Conservation (phyloP, 2,113 vertebrate genomes). For the Mohoua ochrocephala region DNA sequence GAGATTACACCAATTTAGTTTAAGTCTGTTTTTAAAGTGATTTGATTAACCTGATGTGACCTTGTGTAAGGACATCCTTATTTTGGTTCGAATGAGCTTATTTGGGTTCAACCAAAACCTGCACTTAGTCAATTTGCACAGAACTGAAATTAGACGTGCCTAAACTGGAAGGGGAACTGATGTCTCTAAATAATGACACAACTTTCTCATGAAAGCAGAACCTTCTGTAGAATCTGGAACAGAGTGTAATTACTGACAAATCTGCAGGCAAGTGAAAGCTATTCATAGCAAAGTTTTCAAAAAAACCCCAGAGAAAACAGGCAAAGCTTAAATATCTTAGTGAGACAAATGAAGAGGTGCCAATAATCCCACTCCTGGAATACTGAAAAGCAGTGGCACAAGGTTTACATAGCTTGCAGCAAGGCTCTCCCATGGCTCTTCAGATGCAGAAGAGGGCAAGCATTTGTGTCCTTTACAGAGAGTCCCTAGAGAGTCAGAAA, state of each 20-base stretch:
- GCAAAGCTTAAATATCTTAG: neutral
- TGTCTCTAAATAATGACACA: conserved; percentile 34
- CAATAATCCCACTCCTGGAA: neutral
- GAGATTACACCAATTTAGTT: conserved; percentile 8
- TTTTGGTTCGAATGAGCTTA: conserved; percentile 9
- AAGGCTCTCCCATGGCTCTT: neutral
- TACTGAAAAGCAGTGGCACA: neutral
- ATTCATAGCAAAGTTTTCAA: neutral
- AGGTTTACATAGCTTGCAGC: neutral
- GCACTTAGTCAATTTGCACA: neutral
- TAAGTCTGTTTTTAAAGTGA: conserved; percentile 38
- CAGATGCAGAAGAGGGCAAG: neutral
- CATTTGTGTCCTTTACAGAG: neutral
- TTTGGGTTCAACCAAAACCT: conserved; percentile 32
- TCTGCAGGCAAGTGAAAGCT: neutral
- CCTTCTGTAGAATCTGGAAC: conserved; percentile 38
- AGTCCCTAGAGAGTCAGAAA: neutral
- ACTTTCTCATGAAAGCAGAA: conserved; percentile 45
- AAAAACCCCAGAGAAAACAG: neutral
- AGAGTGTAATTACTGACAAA: conserved; percentile 17
- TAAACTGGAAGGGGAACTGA: conserved; percentile 31
- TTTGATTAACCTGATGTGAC: conserved; percentile 43
- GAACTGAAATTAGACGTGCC: neutral
- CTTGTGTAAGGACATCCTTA: neutral
- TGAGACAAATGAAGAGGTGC: neutral